phyloP scores from a whole-genome alignment of 2,797 vertebrate genomes.

The Hylomyscus alleni region DNA sequence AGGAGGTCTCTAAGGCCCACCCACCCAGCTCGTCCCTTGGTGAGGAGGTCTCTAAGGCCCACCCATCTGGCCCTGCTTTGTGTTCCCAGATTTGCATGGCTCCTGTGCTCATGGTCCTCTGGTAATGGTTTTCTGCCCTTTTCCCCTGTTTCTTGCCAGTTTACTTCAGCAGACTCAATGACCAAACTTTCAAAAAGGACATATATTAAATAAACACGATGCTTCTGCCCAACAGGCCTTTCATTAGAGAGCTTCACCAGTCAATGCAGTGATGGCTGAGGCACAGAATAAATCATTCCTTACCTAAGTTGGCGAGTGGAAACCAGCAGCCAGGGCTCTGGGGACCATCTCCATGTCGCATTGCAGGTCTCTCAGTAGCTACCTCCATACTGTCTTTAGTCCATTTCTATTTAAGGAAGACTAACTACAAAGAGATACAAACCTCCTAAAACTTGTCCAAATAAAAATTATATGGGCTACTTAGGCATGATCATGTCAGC shows the following conservation, averaged over 20 bases:
- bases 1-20: no score
- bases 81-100: no score
- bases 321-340: not conserved
- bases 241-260: not conserved
- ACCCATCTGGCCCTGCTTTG: not conserved
- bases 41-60: not conserved
- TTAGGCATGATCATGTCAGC: not conserved
- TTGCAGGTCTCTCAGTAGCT: not conserved
- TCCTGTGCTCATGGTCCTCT: fast-evolving
- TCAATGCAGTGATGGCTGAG: not conserved
- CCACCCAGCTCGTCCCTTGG: no score
- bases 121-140: not conserved
- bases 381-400: not conserved
- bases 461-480: not conserved
- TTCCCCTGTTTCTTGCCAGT: not conserved
- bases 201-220: not conserved
- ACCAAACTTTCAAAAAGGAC: not conserved
- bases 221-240: not conserved
- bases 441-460: not conserved
- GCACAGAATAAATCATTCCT: not conserved
- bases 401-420: not conserved
- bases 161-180: not conserved
- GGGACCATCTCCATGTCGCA: no score
- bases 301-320: not conserved
- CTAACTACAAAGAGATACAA: not conserved